Evolutionary conservation across 2,888 invertebrate genomes (phyloP).

Genomic region (Polydrusus pterygomalis): DNA sequence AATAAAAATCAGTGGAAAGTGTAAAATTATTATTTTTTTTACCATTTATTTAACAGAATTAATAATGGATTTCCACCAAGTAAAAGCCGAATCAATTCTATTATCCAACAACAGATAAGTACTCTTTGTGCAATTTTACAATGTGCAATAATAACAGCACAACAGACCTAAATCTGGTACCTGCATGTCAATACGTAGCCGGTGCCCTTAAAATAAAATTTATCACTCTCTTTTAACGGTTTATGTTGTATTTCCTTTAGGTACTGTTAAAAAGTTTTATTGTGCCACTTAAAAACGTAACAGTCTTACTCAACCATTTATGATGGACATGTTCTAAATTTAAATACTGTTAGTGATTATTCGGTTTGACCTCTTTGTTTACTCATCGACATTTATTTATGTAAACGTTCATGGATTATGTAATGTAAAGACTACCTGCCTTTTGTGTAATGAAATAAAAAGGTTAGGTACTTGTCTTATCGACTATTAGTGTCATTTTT

Average conservation of each 20-base stretch:
- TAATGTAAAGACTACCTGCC: not conserved
- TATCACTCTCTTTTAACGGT: not conserved
- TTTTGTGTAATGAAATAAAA: not conserved
- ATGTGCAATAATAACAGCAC: not conserved
- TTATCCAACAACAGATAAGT: too few relatives aligned
- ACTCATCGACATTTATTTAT: not conserved
- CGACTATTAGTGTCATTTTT: not conserved
- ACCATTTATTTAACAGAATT: too few relatives aligned
- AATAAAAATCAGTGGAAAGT: too few relatives aligned
- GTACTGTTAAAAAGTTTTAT: conserved; percentile 3
- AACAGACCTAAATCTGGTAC: not conserved
- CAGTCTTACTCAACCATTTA: not conserved
- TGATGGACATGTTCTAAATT: conserved; percentile 3
- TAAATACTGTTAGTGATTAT: conserved; percentile 4
- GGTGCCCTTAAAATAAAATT: not conserved
- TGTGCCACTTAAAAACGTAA: not conserved
- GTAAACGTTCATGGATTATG: not conserved
- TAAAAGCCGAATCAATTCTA: too few relatives aligned
- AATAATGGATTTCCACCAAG: too few relatives aligned
- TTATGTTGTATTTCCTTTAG: not conserved
- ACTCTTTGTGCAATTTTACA: too few relatives aligned
- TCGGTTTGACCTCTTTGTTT: conserved; percentile 10
- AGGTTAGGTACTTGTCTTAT: not conserved
- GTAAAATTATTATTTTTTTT: too few relatives aligned
- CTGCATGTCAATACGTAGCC: not conserved